Evolutionary conservation across 2,888 invertebrate species (phyloP).

Genomic region (Zygothrica quintamaculata): DNA sequence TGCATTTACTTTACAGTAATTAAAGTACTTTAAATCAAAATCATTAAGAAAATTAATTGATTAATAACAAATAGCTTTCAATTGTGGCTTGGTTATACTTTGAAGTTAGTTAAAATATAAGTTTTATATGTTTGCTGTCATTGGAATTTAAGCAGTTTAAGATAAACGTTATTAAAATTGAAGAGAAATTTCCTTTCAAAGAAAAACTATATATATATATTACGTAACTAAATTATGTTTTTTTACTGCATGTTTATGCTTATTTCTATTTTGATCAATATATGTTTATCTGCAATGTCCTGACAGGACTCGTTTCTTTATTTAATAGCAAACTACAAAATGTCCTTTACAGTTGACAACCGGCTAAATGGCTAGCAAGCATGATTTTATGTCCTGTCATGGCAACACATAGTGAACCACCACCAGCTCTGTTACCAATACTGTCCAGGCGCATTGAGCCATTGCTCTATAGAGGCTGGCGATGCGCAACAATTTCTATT

Average conservation of each 20-base stretch:
- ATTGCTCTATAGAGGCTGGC: conserved; percentile 29
- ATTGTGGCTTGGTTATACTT: no score
- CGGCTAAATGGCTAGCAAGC: conserved; percentile 43
- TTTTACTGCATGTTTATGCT: conserved; percentile 13
- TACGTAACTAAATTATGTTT: not conserved
- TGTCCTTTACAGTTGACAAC: conserved; percentile 37
- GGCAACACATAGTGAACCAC: conserved; percentile 45
- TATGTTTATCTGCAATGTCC: conserved; percentile 29
- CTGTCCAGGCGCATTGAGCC: conserved; percentile 26
- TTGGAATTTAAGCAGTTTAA: no score
- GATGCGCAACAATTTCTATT: conserved; percentile 72
- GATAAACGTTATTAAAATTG: no score
- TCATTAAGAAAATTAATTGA: no score
- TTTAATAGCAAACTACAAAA: conserved; percentile 15
- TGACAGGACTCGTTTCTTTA: conserved; percentile 41
- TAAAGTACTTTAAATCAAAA: no score
- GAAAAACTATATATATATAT: conserved; percentile 2
- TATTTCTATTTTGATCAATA: conserved; percentile 4
- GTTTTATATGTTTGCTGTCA: no score
- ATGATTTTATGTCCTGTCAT: conserved; percentile 52
- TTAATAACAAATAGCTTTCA: no score
- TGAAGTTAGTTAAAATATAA: no score
- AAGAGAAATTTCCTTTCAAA: not conserved
- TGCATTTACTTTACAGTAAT: no score
- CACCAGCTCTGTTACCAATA: conserved; percentile 58